Evolutionary conservation across 2,113 vertebrate genomes (phyloP).

Genomic region (Cyprinodon brontotheroides): DNA sequence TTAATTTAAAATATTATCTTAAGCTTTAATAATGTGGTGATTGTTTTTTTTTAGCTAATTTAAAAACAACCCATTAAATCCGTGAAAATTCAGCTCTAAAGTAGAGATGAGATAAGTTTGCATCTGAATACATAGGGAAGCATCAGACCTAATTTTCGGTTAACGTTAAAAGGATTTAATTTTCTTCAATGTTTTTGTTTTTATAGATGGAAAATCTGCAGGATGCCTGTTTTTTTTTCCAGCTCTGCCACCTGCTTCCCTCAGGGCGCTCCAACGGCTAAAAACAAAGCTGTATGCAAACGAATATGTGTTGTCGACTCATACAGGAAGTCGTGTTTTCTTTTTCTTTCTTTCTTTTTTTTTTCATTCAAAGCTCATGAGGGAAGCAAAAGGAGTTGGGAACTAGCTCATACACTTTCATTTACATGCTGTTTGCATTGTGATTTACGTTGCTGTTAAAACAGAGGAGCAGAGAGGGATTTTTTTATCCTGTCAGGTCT

Average conservation of each 20-base stretch:
- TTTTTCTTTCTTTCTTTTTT: not conserved
- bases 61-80: not conserved
- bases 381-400: not conserved
- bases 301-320: conserved; percentile 6
- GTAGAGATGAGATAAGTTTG: no score
- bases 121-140: no score
- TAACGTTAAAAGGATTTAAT: not conserved
- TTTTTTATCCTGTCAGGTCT: not conserved
- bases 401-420: not conserved
- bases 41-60: no score
- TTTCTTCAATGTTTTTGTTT: not conserved
- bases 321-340: conserved; percentile 23
- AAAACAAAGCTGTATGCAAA: conserved; percentile 77
- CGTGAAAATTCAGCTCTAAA: not conserved
- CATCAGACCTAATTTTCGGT: not conserved
- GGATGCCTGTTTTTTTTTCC: conserved; percentile 12
- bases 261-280: conserved; percentile 44
- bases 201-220: not conserved
- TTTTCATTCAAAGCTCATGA: conserved; percentile 26
- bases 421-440: conserved; percentile 61
- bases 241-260: conserved; percentile 54
- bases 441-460: not conserved
- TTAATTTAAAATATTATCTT: not conserved
- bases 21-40: not conserved
- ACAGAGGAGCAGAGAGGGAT: not conserved